Evolutionary conservation across 2,113 vertebrate genomes (phyloP).

Genomic region (Albula goreensis): DNA sequence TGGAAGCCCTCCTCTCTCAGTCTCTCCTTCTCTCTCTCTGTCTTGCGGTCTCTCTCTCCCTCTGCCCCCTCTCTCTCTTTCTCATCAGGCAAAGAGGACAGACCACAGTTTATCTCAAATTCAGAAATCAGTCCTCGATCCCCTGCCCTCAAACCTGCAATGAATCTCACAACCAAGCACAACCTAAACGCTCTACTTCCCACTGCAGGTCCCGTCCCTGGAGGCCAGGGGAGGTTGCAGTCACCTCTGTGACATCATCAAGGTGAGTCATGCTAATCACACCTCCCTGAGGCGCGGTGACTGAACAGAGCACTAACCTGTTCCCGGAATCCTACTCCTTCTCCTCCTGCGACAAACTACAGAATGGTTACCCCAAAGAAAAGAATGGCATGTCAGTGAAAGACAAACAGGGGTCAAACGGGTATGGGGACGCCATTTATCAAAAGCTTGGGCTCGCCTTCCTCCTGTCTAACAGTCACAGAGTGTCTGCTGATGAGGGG

Average conservation of each 20-base stretch:
- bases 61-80: background rate
- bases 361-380: conserved; percentile 28
- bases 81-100: background rate
- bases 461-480: background rate
- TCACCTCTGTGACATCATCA: conserved; percentile 11
- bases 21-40: too few relatives aligned
- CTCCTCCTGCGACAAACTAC: conserved; percentile 24
- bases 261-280: conserved; percentile 62
- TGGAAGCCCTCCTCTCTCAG: too few relatives aligned
- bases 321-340: conserved; percentile 13
- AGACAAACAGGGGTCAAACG: conserved; percentile 33
- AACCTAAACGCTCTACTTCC: background rate
- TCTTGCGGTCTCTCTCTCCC: too few relatives aligned
- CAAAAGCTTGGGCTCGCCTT: conserved; percentile 33
- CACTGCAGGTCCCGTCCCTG: background rate
- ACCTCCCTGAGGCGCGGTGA: conserved; percentile 31
- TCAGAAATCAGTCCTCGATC: background rate
- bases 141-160: background rate
- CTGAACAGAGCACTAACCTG: conserved; percentile 29
- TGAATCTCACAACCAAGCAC: background rate
- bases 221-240: background rate
- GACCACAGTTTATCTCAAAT: background rate
- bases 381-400: conserved; percentile 31
- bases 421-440: conserved; percentile 44
- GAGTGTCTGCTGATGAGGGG: background rate